phyloP scores from a whole-genome alignment of 1,140 invertebrate genomes.

The Triops cancriformis region DNA sequence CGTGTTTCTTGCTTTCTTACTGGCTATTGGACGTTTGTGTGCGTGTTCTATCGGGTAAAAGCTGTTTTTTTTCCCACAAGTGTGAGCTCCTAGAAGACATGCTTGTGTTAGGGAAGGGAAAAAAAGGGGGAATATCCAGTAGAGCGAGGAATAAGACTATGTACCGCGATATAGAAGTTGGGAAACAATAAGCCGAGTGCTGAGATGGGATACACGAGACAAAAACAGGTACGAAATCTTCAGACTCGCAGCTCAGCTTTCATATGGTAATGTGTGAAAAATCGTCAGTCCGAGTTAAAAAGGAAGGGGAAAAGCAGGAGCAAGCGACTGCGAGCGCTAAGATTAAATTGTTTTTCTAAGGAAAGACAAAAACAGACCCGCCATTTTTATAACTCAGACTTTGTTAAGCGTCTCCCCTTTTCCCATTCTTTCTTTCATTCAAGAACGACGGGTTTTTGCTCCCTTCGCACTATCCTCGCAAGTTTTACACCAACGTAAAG shows the following conservation, averaged over 20 bases:
- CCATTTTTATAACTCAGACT: neutral
- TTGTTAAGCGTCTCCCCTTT: neutral
- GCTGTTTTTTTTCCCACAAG: neutral
- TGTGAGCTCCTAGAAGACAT: neutral
- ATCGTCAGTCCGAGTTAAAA: neutral
- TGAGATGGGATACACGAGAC: neutral
- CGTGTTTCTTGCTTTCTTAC: neutral
- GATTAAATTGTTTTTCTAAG: conserved; percentile 1
- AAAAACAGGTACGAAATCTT: neutral
- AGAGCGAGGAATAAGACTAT: neutral
- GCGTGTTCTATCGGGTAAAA: neutral
- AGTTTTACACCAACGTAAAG: neutral
- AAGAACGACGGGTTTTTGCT: neutral
- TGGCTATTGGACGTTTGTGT: neutral
- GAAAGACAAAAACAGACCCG: neutral
- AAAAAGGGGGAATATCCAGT: neutral
- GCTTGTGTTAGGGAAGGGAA: neutral
- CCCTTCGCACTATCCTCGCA: neutral
- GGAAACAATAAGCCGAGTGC: neutral
- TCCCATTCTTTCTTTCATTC: neutral
- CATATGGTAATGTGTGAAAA: neutral
- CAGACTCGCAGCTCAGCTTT: neutral
- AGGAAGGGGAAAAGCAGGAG: neutral
- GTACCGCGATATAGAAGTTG: neutral
- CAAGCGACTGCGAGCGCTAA: neutral